Conservation (phyloP, 2,888 invertebrate genomes). For the Drepanosiphum platanoidis region DNA sequence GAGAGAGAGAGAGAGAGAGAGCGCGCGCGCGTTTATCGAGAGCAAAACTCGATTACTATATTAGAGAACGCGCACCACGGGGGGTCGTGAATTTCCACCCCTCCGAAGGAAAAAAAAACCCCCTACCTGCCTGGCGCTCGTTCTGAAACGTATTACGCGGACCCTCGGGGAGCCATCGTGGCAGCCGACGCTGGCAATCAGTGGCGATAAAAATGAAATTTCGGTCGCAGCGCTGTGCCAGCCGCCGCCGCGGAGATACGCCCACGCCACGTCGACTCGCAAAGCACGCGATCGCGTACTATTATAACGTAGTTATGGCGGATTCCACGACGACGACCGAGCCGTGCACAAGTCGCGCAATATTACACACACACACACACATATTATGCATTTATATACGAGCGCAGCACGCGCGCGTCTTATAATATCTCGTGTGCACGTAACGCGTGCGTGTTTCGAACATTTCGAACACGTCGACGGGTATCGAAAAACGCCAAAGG, state of each 20-base stretch:
- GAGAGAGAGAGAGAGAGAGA: too few species aligned
- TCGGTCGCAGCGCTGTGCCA: not conserved
- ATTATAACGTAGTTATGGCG: not conserved
- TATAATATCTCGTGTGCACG: conserved; percentile 14
- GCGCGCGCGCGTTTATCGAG: too few species aligned
- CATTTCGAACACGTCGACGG: conserved; percentile 18
- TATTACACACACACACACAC: too few species aligned
- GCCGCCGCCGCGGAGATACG: not conserved
- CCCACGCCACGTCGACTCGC: not conserved
- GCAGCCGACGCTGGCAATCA: not conserved
- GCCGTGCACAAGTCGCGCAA: not conserved
- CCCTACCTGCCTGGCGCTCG: too few species aligned
- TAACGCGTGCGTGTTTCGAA: conserved; percentile 19
- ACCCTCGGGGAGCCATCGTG: not conserved
- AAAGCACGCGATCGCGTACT: not conserved
- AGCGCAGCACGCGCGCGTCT: not conserved
- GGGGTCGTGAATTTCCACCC: not conserved
- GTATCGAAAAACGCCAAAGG: conserved; percentile 38
- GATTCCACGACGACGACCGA: not conserved
- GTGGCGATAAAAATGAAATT: not conserved
- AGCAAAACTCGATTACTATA: not conserved
- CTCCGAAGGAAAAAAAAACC: too few species aligned
- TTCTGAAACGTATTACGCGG: too few species aligned
- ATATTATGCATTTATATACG: too few species aligned
- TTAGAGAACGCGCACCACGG: not conserved